Evolutionary conservation across 2,888 invertebrate species (phyloP).

Genomic region (Boloria selene): DNA sequence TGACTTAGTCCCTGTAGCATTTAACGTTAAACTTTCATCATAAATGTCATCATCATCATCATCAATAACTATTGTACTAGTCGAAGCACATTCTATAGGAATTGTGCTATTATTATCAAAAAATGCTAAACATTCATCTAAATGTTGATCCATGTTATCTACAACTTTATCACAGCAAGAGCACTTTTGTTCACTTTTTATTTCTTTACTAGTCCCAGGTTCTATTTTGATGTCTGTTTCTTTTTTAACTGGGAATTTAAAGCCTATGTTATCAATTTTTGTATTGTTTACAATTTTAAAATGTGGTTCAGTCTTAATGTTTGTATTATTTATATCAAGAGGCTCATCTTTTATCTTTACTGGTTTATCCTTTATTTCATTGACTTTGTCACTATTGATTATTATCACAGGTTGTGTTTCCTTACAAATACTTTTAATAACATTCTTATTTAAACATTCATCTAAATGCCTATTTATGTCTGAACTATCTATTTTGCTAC

Average conservation of each 20-base stretch:
- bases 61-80: constrained; percentile 57
- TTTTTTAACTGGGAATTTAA: constrained; percentile 21
- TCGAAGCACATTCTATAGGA: constrained; percentile 56
- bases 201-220: constrained; percentile 45
- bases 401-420: constrained; percentile 32
- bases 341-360: constrained; percentile 9
- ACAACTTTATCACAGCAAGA: constrained; percentile 69
- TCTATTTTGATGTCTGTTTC: constrained; percentile 47
- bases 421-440: constrained; percentile 55
- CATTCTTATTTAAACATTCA: constrained; percentile 70
- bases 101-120: constrained; percentile 71
- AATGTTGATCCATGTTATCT: constrained; percentile 66
- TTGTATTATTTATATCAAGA: constrained; percentile 11
- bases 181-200: constrained; percentile 52
- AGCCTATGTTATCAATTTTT: constrained; percentile 23
- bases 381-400: constrained; percentile 8
- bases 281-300: constrained; percentile 22
- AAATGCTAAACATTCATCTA: constrained; percentile 77
- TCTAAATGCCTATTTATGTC: constrained; percentile 73
- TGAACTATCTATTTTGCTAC: constrained; percentile 51
- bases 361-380: constrained; percentile 2
- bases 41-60: constrained; percentile 56
- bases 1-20: constrained; percentile 70
- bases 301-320: constrained; percentile 24
- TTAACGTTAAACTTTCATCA: constrained; percentile 64